These are phyloP conservation scores for Aselliscus stoliczkanus DNA, from an alignment of 2,797 vertebrate species.

Conservation along the genomic window DNA sequence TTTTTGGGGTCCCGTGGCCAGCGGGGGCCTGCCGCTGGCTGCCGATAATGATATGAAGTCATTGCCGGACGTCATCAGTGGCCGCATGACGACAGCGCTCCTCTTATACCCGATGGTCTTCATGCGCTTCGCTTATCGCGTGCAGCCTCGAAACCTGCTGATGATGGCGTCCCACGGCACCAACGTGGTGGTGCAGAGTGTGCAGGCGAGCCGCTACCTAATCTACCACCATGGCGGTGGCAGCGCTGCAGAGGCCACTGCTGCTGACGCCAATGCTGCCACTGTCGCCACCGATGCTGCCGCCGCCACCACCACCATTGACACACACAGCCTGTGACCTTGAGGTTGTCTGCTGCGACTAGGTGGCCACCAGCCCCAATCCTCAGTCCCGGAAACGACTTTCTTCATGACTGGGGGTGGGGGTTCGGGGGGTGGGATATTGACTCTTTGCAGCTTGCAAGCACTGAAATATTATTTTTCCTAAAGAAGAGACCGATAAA, in stretches of 20 bases:
- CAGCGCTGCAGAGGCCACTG: rapidly evolving
- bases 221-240: rapidly evolving
- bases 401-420: not conserved
- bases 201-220: conserved; percentile 1
- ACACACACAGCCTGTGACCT: too few relatives aligned
- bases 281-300: rapidly evolving
- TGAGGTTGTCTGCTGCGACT: too few relatives aligned
- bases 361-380: not conserved
- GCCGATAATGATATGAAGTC: conserved; percentile 44
- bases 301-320: too few relatives aligned
- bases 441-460: not conserved
- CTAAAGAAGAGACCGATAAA: not conserved
- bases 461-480: not conserved
- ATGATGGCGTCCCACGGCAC: conserved; percentile 43
- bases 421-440: too few relatives aligned
- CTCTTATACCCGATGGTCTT: conserved; percentile 45
- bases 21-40: conserved; percentile 42
- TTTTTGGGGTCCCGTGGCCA: conserved; percentile 63
- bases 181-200: conserved; percentile 42
- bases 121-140: conserved; percentile 45
- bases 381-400: not conserved
- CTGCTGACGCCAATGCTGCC: rapidly evolving
- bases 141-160: conserved; percentile 53
- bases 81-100: conserved; percentile 26
- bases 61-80: conserved; percentile 18